Evolutionary conservation across 2,888 invertebrate genomes (phyloP), one percentile per base, ranked within the genome.

Genomic region (Drosophila prolongata): DNA sequence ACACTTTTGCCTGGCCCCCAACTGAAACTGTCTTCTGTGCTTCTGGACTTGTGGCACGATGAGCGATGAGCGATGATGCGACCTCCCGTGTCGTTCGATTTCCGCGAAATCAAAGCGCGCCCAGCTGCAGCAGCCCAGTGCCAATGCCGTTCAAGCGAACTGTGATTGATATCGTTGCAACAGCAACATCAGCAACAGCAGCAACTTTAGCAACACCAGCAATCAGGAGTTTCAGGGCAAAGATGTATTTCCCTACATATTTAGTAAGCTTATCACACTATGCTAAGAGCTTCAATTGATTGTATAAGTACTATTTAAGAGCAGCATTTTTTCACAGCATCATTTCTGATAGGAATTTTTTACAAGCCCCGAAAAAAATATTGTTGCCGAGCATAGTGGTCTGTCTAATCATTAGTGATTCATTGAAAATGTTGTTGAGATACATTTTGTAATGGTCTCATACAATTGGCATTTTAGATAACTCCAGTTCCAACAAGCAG

Each of bases 81-180:
- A 87, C 86, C 86, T 78, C 82, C 90, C 91, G 90, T 91, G 90
- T 82, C 46, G 89, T 89, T 80, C 82, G 89, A 89, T 91, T 90
- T 90, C 90, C 78, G 77, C 81, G 78, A 90, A 90, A 90, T 89
- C 83, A 76, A 80, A 81, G 77, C 78, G 79, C 78, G 80, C 87
- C 80, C 90, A 87, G 80, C 80, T 87, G 86, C 88, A 88, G 72
- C 73, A 69, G 80, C 82, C 76, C 84, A 52, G 74, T 76, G 74
- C 70, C 78, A 76, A 67, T 68, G 80, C 64, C 81, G 56, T 84
- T 88, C 87, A 68, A 60, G 79, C 65, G 84, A 84, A 84, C 73
- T 87, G 85, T 80, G 89, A 87, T 84, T 89, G 85, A 85, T 84
- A 82, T 82, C 82, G 53, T 37, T 53, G 53, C 14, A 35, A 24